These are phyloP conservation scores for Agapornis canus DNA, from an alignment of 2,797 vertebrate species.

Conservation along the genomic window DNA sequence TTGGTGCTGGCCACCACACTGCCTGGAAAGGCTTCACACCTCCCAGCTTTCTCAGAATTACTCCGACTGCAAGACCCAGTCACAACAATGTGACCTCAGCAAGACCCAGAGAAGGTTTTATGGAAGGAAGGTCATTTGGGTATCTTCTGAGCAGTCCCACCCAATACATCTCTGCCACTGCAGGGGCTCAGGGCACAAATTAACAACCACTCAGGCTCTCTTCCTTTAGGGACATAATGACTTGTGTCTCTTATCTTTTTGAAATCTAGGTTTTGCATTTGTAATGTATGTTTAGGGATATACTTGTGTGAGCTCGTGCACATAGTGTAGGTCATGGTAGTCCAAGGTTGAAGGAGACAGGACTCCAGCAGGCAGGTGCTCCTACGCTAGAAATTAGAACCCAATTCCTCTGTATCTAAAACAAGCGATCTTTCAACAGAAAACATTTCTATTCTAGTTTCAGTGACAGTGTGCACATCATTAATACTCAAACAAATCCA, in stretches of 20 bases:
- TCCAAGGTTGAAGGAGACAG: not conserved
- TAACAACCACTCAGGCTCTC: not conserved
- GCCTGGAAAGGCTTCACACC: not conserved
- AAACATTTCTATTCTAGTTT: not conserved
- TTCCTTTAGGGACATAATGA: not conserved
- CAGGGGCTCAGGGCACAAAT: not conserved
- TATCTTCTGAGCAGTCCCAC: not conserved
- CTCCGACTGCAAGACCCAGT: not conserved
- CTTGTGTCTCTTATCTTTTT: not conserved
- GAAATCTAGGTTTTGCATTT: not conserved
- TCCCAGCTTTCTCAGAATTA: not conserved
- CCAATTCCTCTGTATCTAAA: not conserved
- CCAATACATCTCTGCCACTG: not conserved
- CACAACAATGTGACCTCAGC: accelerated
- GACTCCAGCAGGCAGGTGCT: not conserved
- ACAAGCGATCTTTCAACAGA: not conserved
- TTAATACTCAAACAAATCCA: not conserved
- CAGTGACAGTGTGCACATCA: not conserved
- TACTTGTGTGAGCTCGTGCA: accelerated
- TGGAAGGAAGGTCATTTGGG: not conserved
- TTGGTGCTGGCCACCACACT: not conserved
- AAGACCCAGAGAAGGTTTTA: not conserved
- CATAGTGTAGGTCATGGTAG: accelerated
- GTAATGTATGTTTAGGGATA: not conserved
- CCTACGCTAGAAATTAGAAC: not conserved